Base-by-base conservation (phyloP, 2,888 invertebrate genomes). In the Nomada goodeniana region DNA sequence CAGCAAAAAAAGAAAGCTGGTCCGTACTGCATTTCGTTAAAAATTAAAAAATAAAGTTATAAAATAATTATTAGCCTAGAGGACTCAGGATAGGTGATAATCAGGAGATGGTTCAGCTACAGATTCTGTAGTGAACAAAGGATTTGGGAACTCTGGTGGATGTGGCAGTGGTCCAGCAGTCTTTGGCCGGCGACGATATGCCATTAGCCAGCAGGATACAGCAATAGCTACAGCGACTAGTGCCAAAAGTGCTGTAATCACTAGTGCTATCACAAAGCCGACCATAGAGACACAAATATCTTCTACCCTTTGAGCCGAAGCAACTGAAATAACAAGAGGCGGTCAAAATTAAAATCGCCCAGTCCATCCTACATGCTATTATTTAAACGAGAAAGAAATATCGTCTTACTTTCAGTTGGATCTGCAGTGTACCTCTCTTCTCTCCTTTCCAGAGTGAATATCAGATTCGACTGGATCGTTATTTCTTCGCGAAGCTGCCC, bases 181-280 rank as follows among this genome's bases (percentile, higher is more conserved):
- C 91, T 98, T 98, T 71, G 98, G 97, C 92, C 97, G 96, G 90
- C 98, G 96, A 88, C 98, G 95, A 95, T 98, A 98, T 89, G 98
- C 98, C 96, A 98, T 97, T 86, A 98, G 95, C 98, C 98, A 98
- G 94, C 98, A 98, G 83, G 98, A 98, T 78, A 98, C 98, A 76
- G 98, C 98, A 69, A 98, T 97, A 44, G 98, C 98, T 76, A 98
- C 98, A 77, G 98, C 98, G 80, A 98, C 98, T 85, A 98, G 95
- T 78, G 98, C 98, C 92, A 98, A 94, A 83, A 98, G 95, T 68
- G 98, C 98, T 86, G 98, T 98, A 93, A 98, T 97, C 85, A 98
- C 97, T 91, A 98, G 95, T 87, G 98, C 98, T 91, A 98, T 98
- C 89, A 98, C 98, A 92, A 98, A 96, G 85, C 98, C 98, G 90